Evolutionary conservation across 2,113 vertebrate species (phyloP), one percentile per base, ranked within the genome.

Genomic region (Actenoides lindsayi): DNA sequence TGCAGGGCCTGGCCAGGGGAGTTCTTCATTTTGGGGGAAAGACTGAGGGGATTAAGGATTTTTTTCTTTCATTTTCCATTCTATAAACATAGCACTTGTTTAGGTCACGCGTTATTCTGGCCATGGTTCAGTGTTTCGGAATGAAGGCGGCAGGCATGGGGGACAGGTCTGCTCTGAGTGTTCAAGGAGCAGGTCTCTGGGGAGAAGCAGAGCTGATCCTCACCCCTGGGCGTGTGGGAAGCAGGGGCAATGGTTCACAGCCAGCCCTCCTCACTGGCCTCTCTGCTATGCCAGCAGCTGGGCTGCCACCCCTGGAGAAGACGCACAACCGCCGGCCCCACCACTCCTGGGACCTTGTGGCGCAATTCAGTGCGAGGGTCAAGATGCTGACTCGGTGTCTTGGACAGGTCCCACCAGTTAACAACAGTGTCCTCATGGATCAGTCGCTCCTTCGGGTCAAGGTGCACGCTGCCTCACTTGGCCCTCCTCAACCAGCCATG

Each of bases 291-390:
- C 64, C 73, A 74, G 93, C 80, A 86, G 50, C 1, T 0, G 53
- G 85, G 80, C 25, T 57, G 37, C 21, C 44, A 4, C 2, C 64
- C 76, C 88, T n/a, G 51, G 65, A 74, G 65, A 25, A 33, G 70
- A n/a, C 63, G 41, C 21, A 56, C 4, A 14, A 15, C 28, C 78
- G 2, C 56, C 11, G 42, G 39, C 31, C 39, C 44, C 16, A 16
- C 19, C 42, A 9, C 42, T 54, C 23, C 51, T 16, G 63, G 80
- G 51, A 79, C 42, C n/a, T 35, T 0, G 0, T 0, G 0, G 37
- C 5, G 14, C n/a, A 27, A 28, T 2, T 69, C 60, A 1, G 2
- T 8, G 25, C 3, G 8, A 64, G 78, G 31, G 53, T 27, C n/a
- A 69, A 67, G 64, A 2, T 35, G n/a, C 50, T 62, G 78, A 79